Conservation (phyloP, 1,140 invertebrate species). For the Ceratina japonica region DNA sequence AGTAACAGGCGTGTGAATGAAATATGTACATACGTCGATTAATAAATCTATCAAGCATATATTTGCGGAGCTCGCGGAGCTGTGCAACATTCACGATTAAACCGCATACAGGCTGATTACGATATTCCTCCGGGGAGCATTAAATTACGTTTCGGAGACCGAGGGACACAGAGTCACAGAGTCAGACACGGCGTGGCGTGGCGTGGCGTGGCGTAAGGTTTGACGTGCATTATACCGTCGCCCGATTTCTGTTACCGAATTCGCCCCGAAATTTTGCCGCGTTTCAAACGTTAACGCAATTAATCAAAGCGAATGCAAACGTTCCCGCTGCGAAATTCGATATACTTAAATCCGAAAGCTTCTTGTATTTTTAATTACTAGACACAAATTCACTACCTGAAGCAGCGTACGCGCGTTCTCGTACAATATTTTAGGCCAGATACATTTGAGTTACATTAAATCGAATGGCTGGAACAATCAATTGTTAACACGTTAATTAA, state of each 20-base stretch:
- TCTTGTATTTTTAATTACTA: no score
- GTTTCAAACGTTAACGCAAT: not conserved
- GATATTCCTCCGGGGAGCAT: constrained; percentile 31
- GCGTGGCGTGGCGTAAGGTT: not conserved
- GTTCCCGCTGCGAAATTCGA: not conserved
- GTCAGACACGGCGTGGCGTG: not conserved
- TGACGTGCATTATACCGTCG: constrained; percentile 14
- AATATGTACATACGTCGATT: constrained; percentile 2
- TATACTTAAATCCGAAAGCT: no score
- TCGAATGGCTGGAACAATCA: not conserved
- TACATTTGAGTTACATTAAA: no score
- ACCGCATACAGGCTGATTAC: constrained; percentile 30
- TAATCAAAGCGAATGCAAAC: not conserved
- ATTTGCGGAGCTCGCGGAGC: constrained; percentile 1
- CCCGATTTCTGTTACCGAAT: constrained; percentile 8
- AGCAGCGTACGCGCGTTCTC: no score
- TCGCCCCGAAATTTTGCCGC: not conserved
- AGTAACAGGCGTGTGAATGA: not conserved
- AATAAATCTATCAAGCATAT: constrained; percentile 20
- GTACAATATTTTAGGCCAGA: no score
- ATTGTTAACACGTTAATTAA: not conserved
- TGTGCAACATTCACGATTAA: constrained; percentile 20
- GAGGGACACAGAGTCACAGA: not conserved
- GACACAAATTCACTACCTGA: no score
- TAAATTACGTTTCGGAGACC: constrained; percentile 34